Evolutionary conservation across 2,888 invertebrate genomes (phyloP).

Genomic region (Drosophila robusta): DNA sequence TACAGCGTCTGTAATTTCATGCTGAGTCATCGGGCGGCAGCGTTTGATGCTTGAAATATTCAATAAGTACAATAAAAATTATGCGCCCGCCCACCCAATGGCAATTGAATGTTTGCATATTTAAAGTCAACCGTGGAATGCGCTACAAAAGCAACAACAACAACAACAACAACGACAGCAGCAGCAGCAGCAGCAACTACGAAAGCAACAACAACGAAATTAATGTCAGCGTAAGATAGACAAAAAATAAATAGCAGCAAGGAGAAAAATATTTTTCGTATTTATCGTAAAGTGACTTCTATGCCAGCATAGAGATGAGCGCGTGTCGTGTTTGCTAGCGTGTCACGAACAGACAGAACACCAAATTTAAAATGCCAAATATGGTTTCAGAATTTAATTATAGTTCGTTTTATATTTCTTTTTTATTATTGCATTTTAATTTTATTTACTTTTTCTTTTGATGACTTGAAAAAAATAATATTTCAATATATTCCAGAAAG

Average conservation of each 20-base stretch:
- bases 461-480: no score
- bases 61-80: slow-evolving; percentile 80
- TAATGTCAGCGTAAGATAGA: slow-evolving; percentile 7
- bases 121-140: slow-evolving; percentile 72
- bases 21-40: slow-evolving; percentile 67
- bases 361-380: no score
- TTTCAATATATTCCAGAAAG: no score
- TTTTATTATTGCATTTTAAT: no score
- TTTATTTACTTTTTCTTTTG: no score
- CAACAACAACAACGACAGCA: slow-evolving; percentile 15
- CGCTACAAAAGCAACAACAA: slow-evolving; percentile 48
- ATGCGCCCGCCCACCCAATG: slow-evolving; percentile 45
- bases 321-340: not conserved
- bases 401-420: no score
- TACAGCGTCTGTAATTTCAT: slow-evolving; percentile 26
- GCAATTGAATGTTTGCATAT: slow-evolving; percentile 80
- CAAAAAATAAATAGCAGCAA: not conserved
- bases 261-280: slow-evolving; percentile 15
- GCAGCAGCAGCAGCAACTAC: not conserved
- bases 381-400: no score
- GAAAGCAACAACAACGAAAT: slow-evolving; percentile 7
- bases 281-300: slow-evolving; percentile 11
- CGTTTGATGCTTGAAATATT: slow-evolving; percentile 75
- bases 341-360: not conserved
- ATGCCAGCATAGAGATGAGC: slow-evolving; percentile 12